These are phyloP conservation scores for Nycticorax nycticorax DNA, from an alignment of 2,113 vertebrate genomes.

Conservation along the genomic window DNA sequence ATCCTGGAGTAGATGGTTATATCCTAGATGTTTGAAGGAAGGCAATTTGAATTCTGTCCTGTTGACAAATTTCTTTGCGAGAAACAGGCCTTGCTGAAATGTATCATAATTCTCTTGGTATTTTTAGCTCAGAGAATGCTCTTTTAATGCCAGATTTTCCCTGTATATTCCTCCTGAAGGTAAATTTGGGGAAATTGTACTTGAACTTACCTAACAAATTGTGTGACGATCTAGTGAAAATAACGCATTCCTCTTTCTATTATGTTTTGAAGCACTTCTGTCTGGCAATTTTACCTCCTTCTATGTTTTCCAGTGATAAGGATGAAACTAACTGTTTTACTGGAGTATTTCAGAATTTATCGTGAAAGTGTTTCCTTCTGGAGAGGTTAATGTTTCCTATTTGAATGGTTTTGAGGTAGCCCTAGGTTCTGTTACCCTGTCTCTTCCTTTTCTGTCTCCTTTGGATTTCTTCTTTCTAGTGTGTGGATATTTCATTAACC, in stretches of 20 bases:
- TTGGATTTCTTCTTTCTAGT: slow-evolving; percentile 13
- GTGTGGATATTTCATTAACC: slow-evolving; percentile 61
- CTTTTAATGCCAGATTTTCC: not conserved
- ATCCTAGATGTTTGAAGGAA: not conserved
- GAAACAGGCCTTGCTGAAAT: not conserved
- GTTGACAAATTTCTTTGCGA: not conserved
- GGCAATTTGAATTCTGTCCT: not conserved
- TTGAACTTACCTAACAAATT: not conserved
- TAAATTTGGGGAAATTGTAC: not conserved
- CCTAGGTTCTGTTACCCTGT: not conserved
- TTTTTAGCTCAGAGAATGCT: not conserved
- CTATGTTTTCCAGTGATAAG: not conserved
- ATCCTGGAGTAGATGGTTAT: not conserved
- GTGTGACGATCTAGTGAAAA: not conserved
- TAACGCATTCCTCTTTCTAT: not conserved
- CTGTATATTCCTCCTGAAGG: not conserved
- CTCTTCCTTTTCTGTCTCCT: not conserved
- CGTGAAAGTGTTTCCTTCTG: not conserved
- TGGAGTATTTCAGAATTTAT: not conserved
- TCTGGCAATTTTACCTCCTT: not conserved
- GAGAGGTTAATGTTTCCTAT: not conserved
- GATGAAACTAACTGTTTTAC: not conserved
- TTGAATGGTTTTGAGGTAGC: not conserved
- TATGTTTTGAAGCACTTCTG: not conserved
- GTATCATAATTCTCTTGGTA: not conserved